Base-by-base conservation (phyloP, 35 echinoderm and acorn worm genomes). In the Hemicentrotus pulcherrimus region DNA sequence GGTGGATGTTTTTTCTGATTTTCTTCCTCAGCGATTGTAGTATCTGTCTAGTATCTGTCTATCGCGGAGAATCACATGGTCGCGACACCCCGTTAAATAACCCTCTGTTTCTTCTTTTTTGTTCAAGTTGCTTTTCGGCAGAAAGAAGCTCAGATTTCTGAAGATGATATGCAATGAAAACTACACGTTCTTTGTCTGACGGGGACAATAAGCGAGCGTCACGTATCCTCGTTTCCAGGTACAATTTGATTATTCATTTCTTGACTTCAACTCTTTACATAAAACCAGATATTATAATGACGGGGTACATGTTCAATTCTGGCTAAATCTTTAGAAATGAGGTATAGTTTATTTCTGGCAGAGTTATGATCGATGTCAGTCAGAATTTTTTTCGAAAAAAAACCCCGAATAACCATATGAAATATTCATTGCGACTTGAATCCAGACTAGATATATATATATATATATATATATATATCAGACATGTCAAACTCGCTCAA, bases 131-230 rank as follows among this genome's bases (percentile, higher is more conserved):
- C 3, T 78, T 6, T 28, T 78, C 6, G 0, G 61, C 61, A 71
- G 61, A 28, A 78, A 71, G 61, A 28, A 78, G 65, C 65, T 22
- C 19, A 78, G 65, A 78, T 78, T 78, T 78, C 24, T 28, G 28
- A 78, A 78, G 65, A 78, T 78, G 65, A 78, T 78, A 78, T 28
- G 65, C 65, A 78, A 78, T 78, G 52, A 78, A 78, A 78, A 78
- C 6, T 78, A 78, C 28, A 22, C 22, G 28, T n/a, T 78, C 65
- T 78, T 78, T 78, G 65, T 78, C 19, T n/a, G 65, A 0, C 65
- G 19, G 22, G 28, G 24, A 78, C 65, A 78, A 78, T 78, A 8
- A 78, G 15, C 2, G 50, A 78, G 19, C 19, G 7, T 28, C 65
- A 78, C 19, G 22, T 78, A 78, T 78, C 19, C 65, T 78, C 28